Conservation (phyloP, 2,888 invertebrate genomes). For the Epicampocera succincta region DNA sequence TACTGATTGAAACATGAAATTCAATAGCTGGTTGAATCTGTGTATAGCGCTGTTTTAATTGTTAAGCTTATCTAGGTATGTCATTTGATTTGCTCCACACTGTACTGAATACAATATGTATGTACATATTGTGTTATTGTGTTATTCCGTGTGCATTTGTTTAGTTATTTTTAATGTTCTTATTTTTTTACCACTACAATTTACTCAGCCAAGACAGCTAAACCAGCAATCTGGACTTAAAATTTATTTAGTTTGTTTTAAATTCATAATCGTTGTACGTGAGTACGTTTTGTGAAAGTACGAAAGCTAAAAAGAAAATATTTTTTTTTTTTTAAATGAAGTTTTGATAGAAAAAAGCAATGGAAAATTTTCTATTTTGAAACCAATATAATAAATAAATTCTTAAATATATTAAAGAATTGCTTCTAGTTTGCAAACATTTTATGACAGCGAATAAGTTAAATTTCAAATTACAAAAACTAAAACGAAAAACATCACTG, state of each 20-base stretch:
- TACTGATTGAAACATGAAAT: no score
- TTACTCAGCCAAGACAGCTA: constrained; percentile 13
- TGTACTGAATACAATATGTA: constrained; percentile 47
- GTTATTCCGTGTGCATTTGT: constrained; percentile 39
- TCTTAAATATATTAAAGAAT: no score
- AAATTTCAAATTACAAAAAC: not conserved
- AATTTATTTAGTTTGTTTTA: constrained; percentile 56
- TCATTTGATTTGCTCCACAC: constrained; percentile 12
- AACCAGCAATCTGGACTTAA: constrained; percentile 60
- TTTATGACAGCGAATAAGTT: not conserved
- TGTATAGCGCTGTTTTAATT: not conserved
- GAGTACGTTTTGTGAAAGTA: constrained; percentile 69
- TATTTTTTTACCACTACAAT: constrained; percentile 24
- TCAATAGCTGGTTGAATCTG: no score
- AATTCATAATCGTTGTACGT: constrained; percentile 71
- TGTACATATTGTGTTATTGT: no score
- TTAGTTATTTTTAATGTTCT: constrained; percentile 34
- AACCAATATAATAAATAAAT: not conserved
- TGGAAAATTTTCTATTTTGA: not conserved
- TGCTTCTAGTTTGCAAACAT: no score
- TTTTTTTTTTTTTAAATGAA: constrained; percentile 36
- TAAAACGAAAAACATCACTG: no score
- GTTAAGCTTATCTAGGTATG: not conserved
- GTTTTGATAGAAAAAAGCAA: constrained; percentile 13
- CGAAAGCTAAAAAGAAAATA: no score